A percentile compares a stretch with the other conserved stretches of the same genome.
Conservation (phyloP, 2,888 invertebrate species). For the Leptopilina syphax region DNA sequence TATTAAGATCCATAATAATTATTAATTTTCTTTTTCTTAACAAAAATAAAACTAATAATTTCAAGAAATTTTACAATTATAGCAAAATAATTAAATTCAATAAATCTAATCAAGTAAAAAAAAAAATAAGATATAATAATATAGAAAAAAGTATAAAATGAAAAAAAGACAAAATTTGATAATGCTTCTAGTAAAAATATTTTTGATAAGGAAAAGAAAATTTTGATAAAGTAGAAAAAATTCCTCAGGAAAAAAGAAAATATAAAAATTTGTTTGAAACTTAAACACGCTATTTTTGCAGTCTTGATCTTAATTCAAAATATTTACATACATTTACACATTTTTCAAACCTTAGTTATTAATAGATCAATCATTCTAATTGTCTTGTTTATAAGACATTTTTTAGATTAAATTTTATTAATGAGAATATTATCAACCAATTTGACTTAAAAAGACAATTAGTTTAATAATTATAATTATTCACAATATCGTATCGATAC, state of each 20-base stretch:
- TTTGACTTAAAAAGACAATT: conserved; percentile 2
- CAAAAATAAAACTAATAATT: not conserved
- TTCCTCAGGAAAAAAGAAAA: too few relatives aligned
- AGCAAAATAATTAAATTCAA: too few relatives aligned
- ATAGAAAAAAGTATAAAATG: too few relatives aligned
- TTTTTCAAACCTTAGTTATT: conserved; percentile 38
- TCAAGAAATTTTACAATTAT: too few relatives aligned
- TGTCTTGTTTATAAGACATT: not conserved
- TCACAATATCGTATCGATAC: not conserved
- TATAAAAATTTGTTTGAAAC: not conserved
- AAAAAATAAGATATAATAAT: too few relatives aligned
- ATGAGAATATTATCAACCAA: not conserved
- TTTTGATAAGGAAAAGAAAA: too few relatives aligned
- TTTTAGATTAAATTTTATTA: not conserved
- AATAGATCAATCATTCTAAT: not conserved
- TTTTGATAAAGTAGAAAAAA: too few relatives aligned
- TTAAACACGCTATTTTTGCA: conserved; percentile 27
- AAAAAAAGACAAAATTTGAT: too few relatives aligned
- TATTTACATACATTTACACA: conserved; percentile 37
- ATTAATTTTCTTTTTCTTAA: not conserved
- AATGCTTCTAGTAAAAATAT: not conserved
- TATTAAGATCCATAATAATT: too few relatives aligned
- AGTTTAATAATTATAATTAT: not conserved
- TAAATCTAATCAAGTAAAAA: too few relatives aligned
- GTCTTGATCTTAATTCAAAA: conserved; percentile 36